Base-by-base conservation (phyloP, 2,888 invertebrate species). In the Thumatha senex region DNA sequence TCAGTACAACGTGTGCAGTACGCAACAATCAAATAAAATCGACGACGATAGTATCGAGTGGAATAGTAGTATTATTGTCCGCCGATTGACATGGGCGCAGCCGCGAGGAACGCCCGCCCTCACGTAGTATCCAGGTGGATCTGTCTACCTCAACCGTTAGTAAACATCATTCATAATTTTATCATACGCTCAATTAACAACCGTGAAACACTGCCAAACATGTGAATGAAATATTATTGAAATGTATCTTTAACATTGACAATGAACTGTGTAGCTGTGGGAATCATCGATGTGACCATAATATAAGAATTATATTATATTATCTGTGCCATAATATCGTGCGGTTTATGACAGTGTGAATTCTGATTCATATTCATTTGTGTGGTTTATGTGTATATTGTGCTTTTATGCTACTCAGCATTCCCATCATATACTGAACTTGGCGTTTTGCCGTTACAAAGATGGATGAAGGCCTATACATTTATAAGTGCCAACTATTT, bases 101-200 rank as follows among this genome's bases (percentile, higher is more conserved):
- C 91, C 52, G 86, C 89, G 66, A 91, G 70, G 72, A 89, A 89
- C 82, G 82, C 91, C 54, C 86, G 92, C 40, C 91, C 90, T n/a
- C 85, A 90, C 82, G 88, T 89, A 56, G 84, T 92, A 58, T 82
- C 84, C 75, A 79, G 92, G 75, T 92, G 92, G 92, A 89, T 92
- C 70, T 86, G 91, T 61, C 72, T 80, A 56, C 92, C 92, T 55
- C 71, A 82, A 61, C 86, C 85, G 90, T 90, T 80, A 84, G 87
- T 87, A 81, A 47, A 51, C 51, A 54, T 62, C 52, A 63, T 60
- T 61, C 52, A 61, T 62, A 54, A 29, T 55, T 61, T 8, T 54
- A 52, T 47, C 48, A 36, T n/a, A n/a, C 43, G 35, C 56, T 56
- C 48, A 42, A 61, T 59, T 51, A 56, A 12, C 13, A 30, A 59